A percentile compares a stretch with the other conserved stretches of the same genome.
phyloP scores from a whole-genome alignment of 2,797 vertebrate genomes.

The Miichthys miiuy region DNA sequence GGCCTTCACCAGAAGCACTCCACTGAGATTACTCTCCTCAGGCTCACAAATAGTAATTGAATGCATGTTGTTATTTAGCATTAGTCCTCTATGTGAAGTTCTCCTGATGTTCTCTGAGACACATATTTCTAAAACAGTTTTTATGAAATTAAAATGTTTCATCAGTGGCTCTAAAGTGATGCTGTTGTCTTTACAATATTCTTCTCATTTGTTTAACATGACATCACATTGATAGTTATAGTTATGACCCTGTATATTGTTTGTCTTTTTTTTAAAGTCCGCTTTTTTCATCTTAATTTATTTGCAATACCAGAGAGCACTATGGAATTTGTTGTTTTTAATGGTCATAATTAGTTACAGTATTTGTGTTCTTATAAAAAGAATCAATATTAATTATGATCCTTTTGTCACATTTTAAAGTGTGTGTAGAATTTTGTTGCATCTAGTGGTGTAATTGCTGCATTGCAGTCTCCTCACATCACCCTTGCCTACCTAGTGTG shows the following conservation, averaged over 20 bases:
- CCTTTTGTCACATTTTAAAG: not conserved
- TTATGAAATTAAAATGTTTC: not conserved
- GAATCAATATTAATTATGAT: not conserved
- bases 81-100: not conserved
- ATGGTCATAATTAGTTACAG: not conserved
- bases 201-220: not conserved
- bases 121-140: not conserved
- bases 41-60: not conserved
- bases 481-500: too few relatives aligned
- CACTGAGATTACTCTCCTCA: not conserved
- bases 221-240: not conserved
- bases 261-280: not conserved
- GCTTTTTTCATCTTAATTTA: not conserved
- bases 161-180: not conserved
- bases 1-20: constrained; percentile 4
- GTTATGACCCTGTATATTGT: not conserved
- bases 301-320: not conserved
- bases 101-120: not conserved
- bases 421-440: too few relatives aligned
- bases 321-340: not conserved
- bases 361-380: not conserved
- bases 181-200: not conserved
- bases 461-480: too few relatives aligned
- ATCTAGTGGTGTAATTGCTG: too few relatives aligned
- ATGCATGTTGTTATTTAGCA: not conserved